phyloP scores from a whole-genome alignment of 2,888 invertebrate genomes.

The Dasypogon diadema region DNA sequence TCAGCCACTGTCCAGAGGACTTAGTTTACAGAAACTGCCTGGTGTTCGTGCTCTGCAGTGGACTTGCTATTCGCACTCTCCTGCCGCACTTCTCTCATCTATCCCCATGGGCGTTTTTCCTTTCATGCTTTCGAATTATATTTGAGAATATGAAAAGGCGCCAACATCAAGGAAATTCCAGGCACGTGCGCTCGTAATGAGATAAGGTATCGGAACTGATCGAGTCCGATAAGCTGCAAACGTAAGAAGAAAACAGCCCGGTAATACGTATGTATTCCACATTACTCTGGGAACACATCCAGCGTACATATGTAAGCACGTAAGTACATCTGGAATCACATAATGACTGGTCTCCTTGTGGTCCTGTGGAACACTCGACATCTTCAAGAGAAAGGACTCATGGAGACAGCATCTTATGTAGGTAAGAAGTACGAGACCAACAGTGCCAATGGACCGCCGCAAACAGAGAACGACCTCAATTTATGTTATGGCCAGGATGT shows the following conservation, averaged over 20 bases:
- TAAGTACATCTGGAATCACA: slow-evolving; percentile 17
- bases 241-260: slow-evolving; percentile 46
- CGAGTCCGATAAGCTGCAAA: slow-evolving; percentile 55
- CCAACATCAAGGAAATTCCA: slow-evolving; percentile 53
- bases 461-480: slow-evolving; percentile 51
- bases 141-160: slow-evolving; percentile 47
- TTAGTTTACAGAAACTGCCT: slow-evolving; percentile 6
- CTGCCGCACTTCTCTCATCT: not conserved
- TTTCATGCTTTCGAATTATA: slow-evolving; percentile 45
- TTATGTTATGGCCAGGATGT: slow-evolving; percentile 53
- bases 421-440: not conserved
- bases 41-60: not conserved
- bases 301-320: slow-evolving; percentile 13
- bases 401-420: slow-evolving; percentile 7
- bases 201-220: slow-evolving; percentile 58
- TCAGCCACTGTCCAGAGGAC: slow-evolving; percentile 20
- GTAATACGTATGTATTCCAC: slow-evolving; percentile 1
- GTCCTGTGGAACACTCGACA: slow-evolving; percentile 18
- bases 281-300: not conserved
- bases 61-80: not conserved
- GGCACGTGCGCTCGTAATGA: slow-evolving; percentile 57
- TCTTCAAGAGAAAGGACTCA: slow-evolving; percentile 1
- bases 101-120: slow-evolving; percentile 23
- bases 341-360: slow-evolving; percentile 37
- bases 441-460: slow-evolving; percentile 7